Evolutionary conservation across 1,140 invertebrate genomes (phyloP).

Genomic region (Agrypnia vestita): DNA sequence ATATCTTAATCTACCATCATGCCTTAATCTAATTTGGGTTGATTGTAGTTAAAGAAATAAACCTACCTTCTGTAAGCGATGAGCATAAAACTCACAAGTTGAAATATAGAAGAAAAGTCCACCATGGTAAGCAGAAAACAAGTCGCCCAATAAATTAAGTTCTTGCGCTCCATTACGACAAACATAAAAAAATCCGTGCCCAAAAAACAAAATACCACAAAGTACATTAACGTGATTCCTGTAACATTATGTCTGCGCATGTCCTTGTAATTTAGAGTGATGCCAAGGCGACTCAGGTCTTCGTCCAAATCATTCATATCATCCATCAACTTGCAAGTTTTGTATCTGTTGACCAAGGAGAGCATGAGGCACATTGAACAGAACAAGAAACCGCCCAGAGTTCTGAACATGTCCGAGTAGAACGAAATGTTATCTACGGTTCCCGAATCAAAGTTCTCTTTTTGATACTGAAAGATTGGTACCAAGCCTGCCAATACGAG

Average conservation of each 20-base stretch:
- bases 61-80: slow-evolving; percentile 50
- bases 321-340: slow-evolving; percentile 36
- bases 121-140: slow-evolving; percentile 37
- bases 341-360: slow-evolving; percentile 18
- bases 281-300: slow-evolving; percentile 42
- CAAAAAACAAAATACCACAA: background rate
- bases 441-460: slow-evolving; percentile 7
- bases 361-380: background rate
- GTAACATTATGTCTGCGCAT: slow-evolving; percentile 8
- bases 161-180: background rate
- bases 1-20: too few species aligned
- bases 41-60: background rate
- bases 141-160: slow-evolving; percentile 24
- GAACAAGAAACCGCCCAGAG: slow-evolving; percentile 19
- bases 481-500: background rate
- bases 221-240: slow-evolving; percentile 7
- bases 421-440: slow-evolving; percentile 30
- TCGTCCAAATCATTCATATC: slow-evolving; percentile 43
- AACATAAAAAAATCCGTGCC: slow-evolving; percentile 43
- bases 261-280: slow-evolving; percentile 23
- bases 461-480: slow-evolving; percentile 41
- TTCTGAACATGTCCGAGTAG: slow-evolving; percentile 51
- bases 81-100: slow-evolving; percentile 47
- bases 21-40: too few species aligned
- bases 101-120: slow-evolving; percentile 26